phyloP scores from a whole-genome alignment of 2,113 vertebrate genomes.

The Tetrax tetrax region DNA sequence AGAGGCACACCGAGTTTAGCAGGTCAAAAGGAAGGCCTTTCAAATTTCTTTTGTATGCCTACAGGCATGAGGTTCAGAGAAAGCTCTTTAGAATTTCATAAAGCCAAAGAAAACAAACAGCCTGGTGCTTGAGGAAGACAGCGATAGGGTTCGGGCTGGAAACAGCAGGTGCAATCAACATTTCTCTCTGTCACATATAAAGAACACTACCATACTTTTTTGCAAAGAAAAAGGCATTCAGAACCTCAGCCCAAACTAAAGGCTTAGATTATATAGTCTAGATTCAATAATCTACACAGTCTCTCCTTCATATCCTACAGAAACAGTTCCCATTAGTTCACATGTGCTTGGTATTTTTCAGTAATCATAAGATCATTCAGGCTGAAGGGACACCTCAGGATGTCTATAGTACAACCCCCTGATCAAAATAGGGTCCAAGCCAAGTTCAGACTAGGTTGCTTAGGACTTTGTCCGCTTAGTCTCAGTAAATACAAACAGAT shows the following conservation, averaged over 20 bases:
- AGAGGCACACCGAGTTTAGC: neutral
- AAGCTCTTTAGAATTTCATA: neutral
- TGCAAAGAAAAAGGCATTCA: neutral
- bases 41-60: neutral
- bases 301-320: neutral
- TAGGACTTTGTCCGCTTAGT: neutral
- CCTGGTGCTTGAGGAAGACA: neutral
- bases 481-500: neutral
- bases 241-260: neutral
- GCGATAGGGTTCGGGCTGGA: neutral
- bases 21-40: neutral
- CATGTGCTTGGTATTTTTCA: neutral
- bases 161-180: neutral
- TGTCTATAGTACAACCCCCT: neutral
- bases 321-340: neutral
- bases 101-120: neutral
- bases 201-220: neutral
- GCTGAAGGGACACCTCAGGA: neutral
- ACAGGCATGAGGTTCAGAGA: neutral
- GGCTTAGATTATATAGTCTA: neutral
- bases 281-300: neutral
- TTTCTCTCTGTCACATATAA: neutral
- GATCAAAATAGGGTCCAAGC: neutral
- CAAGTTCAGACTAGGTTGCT: neutral
- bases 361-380: fast-evolving